Conservation (phyloP, 1,140 invertebrate species). For the Chionoecetes opilio region DNA sequence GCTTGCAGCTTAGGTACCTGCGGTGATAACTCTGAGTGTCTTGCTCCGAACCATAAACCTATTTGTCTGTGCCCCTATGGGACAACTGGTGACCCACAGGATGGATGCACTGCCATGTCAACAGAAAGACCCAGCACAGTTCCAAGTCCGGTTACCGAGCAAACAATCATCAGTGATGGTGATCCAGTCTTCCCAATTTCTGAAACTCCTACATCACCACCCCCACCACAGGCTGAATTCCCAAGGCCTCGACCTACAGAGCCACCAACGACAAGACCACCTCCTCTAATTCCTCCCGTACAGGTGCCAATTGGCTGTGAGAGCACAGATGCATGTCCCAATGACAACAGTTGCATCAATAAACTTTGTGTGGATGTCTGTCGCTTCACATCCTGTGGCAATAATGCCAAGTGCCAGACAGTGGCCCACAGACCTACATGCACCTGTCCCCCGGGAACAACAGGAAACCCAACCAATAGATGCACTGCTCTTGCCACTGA, state of each 20-base stretch:
- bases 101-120: conserved; percentile 87
- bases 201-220: conserved; percentile 42
- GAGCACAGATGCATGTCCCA: conserved; percentile 91
- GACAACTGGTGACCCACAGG: conserved; percentile 90
- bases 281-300: conserved; percentile 33
- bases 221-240: conserved; percentile 54
- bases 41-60: conserved; percentile 88
- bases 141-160: conserved; percentile 34
- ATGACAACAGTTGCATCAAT: conserved; percentile 92
- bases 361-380: conserved; percentile 91
- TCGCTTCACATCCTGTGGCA: conserved; percentile 87
- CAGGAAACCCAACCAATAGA: conserved; percentile 92
- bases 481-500: conserved; percentile 88
- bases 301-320: conserved; percentile 87
- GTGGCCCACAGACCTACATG: conserved; percentile 92
- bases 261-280: too few species aligned
- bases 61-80: conserved; percentile 87
- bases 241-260: conserved; percentile 34
- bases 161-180: background rate
- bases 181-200: conserved; percentile 42
- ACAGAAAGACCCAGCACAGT: conserved; percentile 62
- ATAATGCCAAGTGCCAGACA: conserved; percentile 92
- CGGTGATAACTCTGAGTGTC: conserved; percentile 88
- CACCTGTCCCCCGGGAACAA: conserved; percentile 91
- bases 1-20: conserved; percentile 53